Conservation (phyloP, 2,113 vertebrate genomes). For the Sinosuthora webbiana region DNA sequence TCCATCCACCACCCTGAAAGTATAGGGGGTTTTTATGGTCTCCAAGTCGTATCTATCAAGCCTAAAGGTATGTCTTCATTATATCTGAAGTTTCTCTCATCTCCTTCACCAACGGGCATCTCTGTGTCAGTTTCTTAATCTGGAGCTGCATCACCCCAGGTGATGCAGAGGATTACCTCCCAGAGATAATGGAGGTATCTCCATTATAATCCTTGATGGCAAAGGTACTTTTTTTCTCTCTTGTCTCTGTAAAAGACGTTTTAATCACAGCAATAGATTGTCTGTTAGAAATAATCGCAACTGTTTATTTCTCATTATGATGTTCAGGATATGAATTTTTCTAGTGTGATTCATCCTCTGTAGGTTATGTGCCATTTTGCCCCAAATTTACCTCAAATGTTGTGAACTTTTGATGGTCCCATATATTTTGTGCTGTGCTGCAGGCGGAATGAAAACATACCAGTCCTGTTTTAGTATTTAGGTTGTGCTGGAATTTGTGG, state of each 20-base stretch:
- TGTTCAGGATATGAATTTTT: neutral
- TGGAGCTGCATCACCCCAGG: neutral
- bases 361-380: neutral
- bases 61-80: neutral
- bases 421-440: neutral
- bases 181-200: neutral
- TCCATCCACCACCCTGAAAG: neutral
- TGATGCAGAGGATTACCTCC: neutral
- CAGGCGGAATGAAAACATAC: neutral
- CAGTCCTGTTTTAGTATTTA: neutral
- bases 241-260: neutral
- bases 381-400: neutral
- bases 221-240: neutral
- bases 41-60: rapidly evolving
- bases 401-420: neutral
- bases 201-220: neutral
- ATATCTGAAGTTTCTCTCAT: neutral
- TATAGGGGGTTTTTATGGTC: neutral
- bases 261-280: neutral
- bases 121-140: neutral
- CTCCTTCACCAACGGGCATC: rapidly evolving
- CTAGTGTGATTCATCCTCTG: neutral
- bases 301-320: neutral
- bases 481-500: neutral
- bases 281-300: neutral